Evolutionary conservation across 1,140 invertebrate genomes (phyloP), one percentile per base, ranked within the genome.

Genomic region (Harpegnathos saltator): DNA sequence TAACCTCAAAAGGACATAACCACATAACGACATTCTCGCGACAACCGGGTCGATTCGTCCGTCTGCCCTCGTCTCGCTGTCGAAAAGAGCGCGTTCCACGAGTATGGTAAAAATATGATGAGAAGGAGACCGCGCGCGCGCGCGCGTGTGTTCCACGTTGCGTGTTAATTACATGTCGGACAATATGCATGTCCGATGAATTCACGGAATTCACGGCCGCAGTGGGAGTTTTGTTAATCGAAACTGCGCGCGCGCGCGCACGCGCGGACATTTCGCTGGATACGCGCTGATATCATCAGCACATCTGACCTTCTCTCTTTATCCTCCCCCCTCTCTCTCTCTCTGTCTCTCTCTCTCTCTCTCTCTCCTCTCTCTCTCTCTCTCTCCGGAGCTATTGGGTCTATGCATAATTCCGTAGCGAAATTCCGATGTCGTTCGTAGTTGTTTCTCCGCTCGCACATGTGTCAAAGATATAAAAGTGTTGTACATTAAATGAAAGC

Each of bases 211-310:
- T 19, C 26, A 3, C 65, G 50, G 4, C 14, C 12, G 14, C 11
- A 9, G 1, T 11, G 19, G 5, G 68, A 69, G 26, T 56, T 38
- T 9, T n/a, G 69, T 38, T 38, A 72, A 58, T 19, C 17, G 24
- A 48, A 17, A 15, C 17, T 62, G 17, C 17, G 17, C 22, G n/a
- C n/a, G n/a, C n/a, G n/a, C n/a, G n/a, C n/a, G n/a, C n/a, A n/a
- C n/a, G n/a, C n/a, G 12, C 38, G 0, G 19, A 74, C 5, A 50
- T 62, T 50, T 62, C 44, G 56, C 59, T 38, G 12, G 44, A 62
- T 24, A 44, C 24, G 24, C 14, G n/a, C 7, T 9, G 38, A 44
- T 62, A 29, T 74, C 44, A 74, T 50, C 29, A 74, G 50, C 58
- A n/a, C n/a, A 50, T 62, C 61, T 12, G 58, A 69, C 63, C 65